Percentiles rank a stretch among this genome's conserved stretches.
Conservation (phyloP, 2,797 vertebrate genomes). For the Hyperoplus immaculatus region DNA sequence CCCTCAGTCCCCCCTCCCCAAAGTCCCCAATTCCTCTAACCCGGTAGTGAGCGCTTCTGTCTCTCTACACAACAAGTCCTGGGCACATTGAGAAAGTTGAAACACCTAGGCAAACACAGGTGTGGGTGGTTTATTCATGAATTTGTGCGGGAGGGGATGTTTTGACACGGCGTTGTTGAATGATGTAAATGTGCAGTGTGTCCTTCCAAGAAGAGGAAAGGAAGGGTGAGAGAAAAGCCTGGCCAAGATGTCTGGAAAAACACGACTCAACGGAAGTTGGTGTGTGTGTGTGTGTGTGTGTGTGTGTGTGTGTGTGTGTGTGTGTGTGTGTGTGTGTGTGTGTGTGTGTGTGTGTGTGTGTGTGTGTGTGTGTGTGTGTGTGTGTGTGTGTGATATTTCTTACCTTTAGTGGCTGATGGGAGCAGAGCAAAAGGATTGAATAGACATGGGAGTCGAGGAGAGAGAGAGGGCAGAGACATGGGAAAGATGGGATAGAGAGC, state of each 20-base stretch:
- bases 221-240: constrained; percentile 33
- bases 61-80: constrained; percentile 52
- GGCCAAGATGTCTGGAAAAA: constrained; percentile 37
- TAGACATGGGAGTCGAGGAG: constrained; percentile 26
- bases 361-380: too few relatives aligned
- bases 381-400: constrained; percentile 59
- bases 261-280: constrained; percentile 36
- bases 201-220: constrained; percentile 49
- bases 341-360: too few relatives aligned
- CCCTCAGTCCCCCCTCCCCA: constrained; percentile 19
- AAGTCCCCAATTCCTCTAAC: constrained; percentile 56
- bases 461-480: not conserved
- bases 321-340: too few relatives aligned
- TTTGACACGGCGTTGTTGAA: constrained; percentile 71
- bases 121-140: constrained; percentile 74
- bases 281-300: too few relatives aligned
- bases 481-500: constrained; percentile 12
- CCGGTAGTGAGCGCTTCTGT: constrained; percentile 23
- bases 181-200: constrained; percentile 69
- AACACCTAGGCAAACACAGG: constrained; percentile 56
- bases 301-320: too few relatives aligned
- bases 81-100: constrained; percentile 45
- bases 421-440: constrained; percentile 49
- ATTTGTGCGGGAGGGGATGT: constrained; percentile 51
- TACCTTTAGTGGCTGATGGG: constrained; percentile 86